These are phyloP conservation scores for Dufourea novaeangliae DNA, from an alignment of 1,140 invertebrate species.

Conservation along the genomic window DNA sequence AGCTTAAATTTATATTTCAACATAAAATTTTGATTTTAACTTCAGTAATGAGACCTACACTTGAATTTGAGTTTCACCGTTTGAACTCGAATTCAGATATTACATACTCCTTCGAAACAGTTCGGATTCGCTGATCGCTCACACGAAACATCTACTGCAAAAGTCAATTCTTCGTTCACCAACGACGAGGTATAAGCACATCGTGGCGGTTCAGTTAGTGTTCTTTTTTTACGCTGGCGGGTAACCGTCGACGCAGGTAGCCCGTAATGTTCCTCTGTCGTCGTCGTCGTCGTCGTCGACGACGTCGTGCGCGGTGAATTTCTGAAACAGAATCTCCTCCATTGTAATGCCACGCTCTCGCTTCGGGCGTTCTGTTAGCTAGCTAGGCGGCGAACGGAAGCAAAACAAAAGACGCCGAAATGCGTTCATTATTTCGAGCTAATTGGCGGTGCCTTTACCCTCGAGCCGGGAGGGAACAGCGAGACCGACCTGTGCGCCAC, in stretches of 20 bases:
- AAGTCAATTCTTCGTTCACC: neutral
- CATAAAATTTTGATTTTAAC: no score
- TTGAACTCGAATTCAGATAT: no score
- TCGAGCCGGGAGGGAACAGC: conserved; percentile 67
- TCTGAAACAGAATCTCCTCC: conserved; percentile 66
- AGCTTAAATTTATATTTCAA: no score
- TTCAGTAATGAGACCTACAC: no score
- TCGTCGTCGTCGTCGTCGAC: conserved; percentile 43
- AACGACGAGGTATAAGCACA: conserved; percentile 10
- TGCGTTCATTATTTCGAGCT: conserved; percentile 82
- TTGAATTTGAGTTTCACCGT: no score
- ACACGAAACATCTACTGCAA: neutral
- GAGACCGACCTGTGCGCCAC: conserved; percentile 56
- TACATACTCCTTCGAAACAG: neutral
- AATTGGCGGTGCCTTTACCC: conserved; percentile 81
- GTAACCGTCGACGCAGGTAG: conserved; percentile 38
- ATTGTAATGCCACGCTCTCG: conserved; percentile 73
- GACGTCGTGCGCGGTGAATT: conserved; percentile 64
- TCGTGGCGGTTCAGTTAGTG: conserved; percentile 13
- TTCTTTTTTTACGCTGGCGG: conserved; percentile 38
- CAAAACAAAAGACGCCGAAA: conserved; percentile 81
- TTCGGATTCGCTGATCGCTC: neutral
- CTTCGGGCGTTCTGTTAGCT: conserved; percentile 74
- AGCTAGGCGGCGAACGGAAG: conserved; percentile 75
- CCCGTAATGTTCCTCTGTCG: conserved; percentile 46